These are phyloP conservation scores for Orthochromis indermauri DNA, from an alignment of 2,113 vertebrate genomes.

Conservation along the genomic window DNA sequence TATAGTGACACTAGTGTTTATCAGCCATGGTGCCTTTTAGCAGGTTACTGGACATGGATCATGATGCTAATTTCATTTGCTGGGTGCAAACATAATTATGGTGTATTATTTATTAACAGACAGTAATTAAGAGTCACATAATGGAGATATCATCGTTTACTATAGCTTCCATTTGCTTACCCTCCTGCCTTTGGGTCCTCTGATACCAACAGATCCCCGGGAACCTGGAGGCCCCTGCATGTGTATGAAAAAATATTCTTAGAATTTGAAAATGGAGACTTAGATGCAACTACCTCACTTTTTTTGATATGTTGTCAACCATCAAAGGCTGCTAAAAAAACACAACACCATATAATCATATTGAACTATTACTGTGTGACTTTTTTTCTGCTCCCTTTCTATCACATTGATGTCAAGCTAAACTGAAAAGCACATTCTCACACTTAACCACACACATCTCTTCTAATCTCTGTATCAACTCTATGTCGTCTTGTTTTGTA, in stretches of 20 bases:
- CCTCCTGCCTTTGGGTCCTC: conserved; percentile 82
- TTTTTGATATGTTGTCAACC: neutral
- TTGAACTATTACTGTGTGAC: neutral
- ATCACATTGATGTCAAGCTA: no score
- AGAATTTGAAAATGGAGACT: neutral
- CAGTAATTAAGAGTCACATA: neutral
- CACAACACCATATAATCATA: neutral
- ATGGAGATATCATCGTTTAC: neutral
- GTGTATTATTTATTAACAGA: neutral
- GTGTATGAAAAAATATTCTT: neutral
- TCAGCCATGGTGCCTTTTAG: neutral
- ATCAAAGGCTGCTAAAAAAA: neutral
- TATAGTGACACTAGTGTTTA: neutral
- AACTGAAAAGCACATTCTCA: neutral
- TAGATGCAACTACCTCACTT: neutral
- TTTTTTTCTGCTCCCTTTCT: neutral
- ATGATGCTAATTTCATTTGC: neutral
- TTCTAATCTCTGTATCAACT: neutral
- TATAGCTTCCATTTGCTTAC: conserved; percentile 65
- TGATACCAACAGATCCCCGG: conserved; percentile 74
- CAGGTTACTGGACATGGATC: neutral
- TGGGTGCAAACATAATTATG: neutral
- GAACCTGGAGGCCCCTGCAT: conserved; percentile 82
- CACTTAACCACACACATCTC: neutral
- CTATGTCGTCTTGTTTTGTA: neutral